Evolutionary conservation across 2,888 invertebrate genomes (phyloP).

Genomic region (Pollenia labialis): DNA sequence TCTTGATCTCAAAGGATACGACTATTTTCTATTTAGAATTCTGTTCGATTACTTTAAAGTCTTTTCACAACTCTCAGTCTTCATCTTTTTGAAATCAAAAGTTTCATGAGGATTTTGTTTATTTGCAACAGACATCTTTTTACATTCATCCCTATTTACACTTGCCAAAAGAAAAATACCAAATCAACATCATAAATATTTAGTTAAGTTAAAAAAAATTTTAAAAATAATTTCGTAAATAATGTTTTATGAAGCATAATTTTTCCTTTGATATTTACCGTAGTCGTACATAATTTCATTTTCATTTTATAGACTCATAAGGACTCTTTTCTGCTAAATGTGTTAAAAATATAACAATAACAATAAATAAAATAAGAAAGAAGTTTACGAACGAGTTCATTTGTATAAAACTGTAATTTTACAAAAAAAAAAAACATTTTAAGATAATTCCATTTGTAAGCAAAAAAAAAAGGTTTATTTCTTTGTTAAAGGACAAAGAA

Average conservation of each 20-base stretch:
- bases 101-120: too few species aligned
- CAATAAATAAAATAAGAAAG: neutral
- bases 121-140: too few species aligned
- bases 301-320: conserved; percentile 14
- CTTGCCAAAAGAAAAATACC: too few species aligned
- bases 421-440: conserved; percentile 21
- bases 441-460: conserved; percentile 19
- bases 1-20: too few species aligned
- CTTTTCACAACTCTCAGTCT: too few species aligned
- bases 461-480: neutral
- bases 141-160: too few species aligned
- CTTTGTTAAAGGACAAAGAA: conserved; percentile 27
- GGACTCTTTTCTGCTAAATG: neutral
- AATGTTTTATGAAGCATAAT: conserved; percentile 31
- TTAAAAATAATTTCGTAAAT: conserved; percentile 4
- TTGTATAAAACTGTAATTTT: conserved; percentile 24
- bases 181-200: conserved; percentile 6
- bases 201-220: neutral
- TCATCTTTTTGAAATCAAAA: too few species aligned
- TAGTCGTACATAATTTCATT: conserved; percentile 29
- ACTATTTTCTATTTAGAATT: too few species aligned
- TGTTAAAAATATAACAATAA: too few species aligned
- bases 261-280: conserved; percentile 16
- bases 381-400: neutral
- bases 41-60: too few species aligned